Evolutionary conservation across 2,797 vertebrate species (phyloP).

Genomic region (Silurus lanzhouensis): DNA sequence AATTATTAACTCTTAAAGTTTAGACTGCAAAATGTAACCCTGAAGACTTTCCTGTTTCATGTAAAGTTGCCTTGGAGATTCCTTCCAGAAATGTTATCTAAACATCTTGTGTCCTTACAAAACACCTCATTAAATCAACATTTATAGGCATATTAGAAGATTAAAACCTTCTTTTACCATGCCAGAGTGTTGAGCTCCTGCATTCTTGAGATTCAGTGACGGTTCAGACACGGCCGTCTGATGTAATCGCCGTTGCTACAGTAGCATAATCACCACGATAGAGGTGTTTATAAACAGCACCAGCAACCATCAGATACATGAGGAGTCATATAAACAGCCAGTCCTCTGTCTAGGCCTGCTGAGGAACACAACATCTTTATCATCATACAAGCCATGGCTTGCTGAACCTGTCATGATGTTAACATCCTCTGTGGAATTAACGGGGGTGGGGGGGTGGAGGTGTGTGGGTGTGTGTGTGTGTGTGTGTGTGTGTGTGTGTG

Average conservation of each 20-base stretch:
- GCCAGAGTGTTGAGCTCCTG: background rate
- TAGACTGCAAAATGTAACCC: no score
- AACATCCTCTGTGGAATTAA: slow-evolving; percentile 20
- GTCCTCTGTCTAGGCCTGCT: slow-evolving; percentile 59
- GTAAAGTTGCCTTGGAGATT: background rate
- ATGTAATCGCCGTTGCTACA: slow-evolving; percentile 49
- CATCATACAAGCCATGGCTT: slow-evolving; percentile 50
- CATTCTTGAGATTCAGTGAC: slow-evolving; percentile 1
- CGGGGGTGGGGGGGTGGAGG: background rate
- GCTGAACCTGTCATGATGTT: slow-evolving; percentile 37
- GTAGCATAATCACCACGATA: slow-evolving; percentile 50
- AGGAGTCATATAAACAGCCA: slow-evolving; percentile 59
- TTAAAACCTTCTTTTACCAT: slow-evolving; percentile 8
- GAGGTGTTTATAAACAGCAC: slow-evolving; percentile 64
- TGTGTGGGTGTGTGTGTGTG: no score
- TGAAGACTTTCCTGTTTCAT: no score
- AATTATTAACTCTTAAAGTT: background rate
- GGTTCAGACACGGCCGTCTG: slow-evolving; percentile 17
- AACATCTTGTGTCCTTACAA: background rate
- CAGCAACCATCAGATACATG: slow-evolving; percentile 57
- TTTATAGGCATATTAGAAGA: background rate
- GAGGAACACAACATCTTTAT: slow-evolving; percentile 38
- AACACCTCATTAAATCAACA: background rate
- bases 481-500: no score
- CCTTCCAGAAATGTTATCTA: background rate